phyloP scores from a whole-genome alignment of 2,113 vertebrate genomes.

The Acrocephalus kingi region DNA sequence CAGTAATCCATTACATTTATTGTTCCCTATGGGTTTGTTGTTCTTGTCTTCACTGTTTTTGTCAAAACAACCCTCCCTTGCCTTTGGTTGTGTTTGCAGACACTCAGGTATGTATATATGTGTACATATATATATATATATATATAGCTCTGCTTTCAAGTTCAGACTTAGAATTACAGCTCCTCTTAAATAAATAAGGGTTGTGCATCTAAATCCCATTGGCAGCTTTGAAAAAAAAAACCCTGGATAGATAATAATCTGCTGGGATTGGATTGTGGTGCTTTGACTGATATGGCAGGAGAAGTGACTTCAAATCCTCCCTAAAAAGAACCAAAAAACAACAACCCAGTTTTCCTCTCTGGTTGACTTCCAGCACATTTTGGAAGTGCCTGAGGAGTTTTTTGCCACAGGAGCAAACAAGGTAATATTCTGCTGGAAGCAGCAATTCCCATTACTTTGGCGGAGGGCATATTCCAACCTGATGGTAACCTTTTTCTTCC shows the following conservation, averaged over 20 bases:
- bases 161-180: neutral
- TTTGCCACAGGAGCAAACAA: neutral
- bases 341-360: neutral
- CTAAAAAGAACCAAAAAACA: neutral
- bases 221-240: neutral
- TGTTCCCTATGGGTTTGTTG: conserved; percentile 3
- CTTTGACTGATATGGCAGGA: neutral
- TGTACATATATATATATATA: fast-evolving
- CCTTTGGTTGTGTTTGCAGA: neutral
- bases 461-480: neutral
- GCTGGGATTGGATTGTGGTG: neutral
- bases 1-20: conserved; percentile 2
- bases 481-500: neutral
- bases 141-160: neutral
- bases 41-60: neutral
- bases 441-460: neutral
- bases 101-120: neutral
- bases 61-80: neutral
- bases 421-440: neutral
- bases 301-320: neutral
- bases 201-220: neutral
- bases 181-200: neutral
- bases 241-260: neutral
- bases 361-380: neutral
- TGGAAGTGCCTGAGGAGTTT: neutral